Conservation (phyloP, 2,797 vertebrate genomes). For the Mico argentatus region DNA sequence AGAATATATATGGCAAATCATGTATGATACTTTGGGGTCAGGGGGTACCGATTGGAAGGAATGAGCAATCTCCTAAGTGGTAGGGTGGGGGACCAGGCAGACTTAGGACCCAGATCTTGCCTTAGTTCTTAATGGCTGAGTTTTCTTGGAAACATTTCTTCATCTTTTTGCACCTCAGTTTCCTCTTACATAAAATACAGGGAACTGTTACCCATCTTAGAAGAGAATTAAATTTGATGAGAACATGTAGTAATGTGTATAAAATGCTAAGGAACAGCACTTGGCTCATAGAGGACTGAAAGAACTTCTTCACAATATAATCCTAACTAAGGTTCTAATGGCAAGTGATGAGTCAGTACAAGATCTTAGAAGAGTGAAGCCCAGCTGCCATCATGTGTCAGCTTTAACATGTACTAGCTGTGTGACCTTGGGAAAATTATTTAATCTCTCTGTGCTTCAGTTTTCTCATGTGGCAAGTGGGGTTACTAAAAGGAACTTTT, state of each 20-base stretch:
- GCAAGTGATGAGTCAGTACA: background rate
- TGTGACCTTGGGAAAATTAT: background rate
- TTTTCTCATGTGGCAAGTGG: background rate
- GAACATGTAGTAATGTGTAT: background rate
- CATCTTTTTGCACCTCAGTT: background rate
- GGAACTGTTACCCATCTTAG: background rate
- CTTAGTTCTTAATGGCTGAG: background rate
- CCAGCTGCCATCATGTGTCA: background rate
- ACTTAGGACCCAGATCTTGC: background rate
- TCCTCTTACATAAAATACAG: background rate
- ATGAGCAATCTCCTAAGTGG: background rate
- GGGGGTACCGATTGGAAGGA: background rate
- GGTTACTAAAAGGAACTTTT: background rate
- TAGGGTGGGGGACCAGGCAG: background rate
- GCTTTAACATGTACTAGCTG: background rate
- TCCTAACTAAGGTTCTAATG: background rate
- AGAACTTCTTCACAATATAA: background rate
- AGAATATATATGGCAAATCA: background rate
- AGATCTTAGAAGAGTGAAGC: background rate
- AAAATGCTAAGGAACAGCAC: background rate
- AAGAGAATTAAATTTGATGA: background rate
- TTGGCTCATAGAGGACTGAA: background rate
- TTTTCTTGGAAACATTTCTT: background rate
- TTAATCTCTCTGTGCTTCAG: background rate
- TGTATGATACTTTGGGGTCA: background rate